These are phyloP conservation scores for Gari tellinella DNA, from an alignment of 2,888 invertebrate genomes.

Conservation along the genomic window DNA sequence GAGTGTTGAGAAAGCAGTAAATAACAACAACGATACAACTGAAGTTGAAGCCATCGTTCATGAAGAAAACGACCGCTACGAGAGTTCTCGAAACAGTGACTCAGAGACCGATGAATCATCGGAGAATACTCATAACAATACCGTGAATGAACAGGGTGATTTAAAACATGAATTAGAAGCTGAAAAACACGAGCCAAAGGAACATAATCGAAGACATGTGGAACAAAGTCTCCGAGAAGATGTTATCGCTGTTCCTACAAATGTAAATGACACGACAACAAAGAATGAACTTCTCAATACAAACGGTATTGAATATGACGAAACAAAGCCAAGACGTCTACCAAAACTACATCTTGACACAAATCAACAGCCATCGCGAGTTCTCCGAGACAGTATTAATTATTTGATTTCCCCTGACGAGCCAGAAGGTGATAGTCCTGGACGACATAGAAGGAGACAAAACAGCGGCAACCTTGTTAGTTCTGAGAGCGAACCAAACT, in stretches of 20 bases:
- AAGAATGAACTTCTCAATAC: neutral
- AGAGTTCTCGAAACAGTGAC: too few species aligned
- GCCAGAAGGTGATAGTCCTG: slow-evolving; percentile 18
- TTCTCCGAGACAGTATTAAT: slow-evolving; percentile 36
- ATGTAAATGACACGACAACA: too few species aligned
- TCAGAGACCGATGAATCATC: too few species aligned
- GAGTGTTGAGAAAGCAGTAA: neutral
- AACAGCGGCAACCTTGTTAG: neutral
- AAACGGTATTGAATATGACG: slow-evolving; percentile 53
- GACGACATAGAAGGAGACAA: slow-evolving; percentile 3
- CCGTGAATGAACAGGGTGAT: too few species aligned
- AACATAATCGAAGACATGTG: too few species aligned
- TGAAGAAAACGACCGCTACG: neutral
- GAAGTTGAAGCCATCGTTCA: neutral
- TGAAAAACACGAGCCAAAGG: too few species aligned
- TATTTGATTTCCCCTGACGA: slow-evolving; percentile 49
- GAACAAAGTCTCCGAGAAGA: too few species aligned
- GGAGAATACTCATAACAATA: too few species aligned
- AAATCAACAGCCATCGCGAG: neutral
- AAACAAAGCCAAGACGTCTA: slow-evolving; percentile 62
- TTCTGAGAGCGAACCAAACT: neutral
- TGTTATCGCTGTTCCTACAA: too few species aligned
- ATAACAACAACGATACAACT: neutral
- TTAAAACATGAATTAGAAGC: too few species aligned
- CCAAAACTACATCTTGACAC: slow-evolving; percentile 24